phyloP scores from a whole-genome alignment of 2,888 invertebrate genomes.

The Chydorus sphaericus region DNA sequence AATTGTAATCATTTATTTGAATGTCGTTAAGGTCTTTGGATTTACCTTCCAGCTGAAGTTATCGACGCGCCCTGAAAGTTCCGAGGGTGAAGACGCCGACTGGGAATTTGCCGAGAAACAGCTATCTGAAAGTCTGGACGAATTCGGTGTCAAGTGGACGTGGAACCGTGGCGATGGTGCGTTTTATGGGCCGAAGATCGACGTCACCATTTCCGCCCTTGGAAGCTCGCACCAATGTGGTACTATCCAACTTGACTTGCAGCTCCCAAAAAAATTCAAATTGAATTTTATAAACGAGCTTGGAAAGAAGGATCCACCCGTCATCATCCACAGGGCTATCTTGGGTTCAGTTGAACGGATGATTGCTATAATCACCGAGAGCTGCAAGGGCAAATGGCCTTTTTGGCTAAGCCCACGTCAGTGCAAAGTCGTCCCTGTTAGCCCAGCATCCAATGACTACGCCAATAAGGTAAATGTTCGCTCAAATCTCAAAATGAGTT shows the following conservation, averaged over 20 bases:
- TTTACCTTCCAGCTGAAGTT: slow-evolving; percentile 85
- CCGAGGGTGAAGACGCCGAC: slow-evolving; percentile 67
- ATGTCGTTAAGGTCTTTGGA: too few species aligned
- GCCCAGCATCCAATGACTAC: slow-evolving; percentile 73
- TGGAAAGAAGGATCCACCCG: slow-evolving; percentile 80
- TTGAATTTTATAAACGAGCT: slow-evolving; percentile 64
- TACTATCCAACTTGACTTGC: slow-evolving; percentile 96
- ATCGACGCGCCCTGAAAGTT: slow-evolving; percentile 91
- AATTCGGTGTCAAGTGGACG: slow-evolving; percentile 75
- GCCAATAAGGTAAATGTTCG: slow-evolving; percentile 51
- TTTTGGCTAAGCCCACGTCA: slow-evolving; percentile 98
- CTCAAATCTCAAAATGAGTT: neutral
- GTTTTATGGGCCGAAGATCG: slow-evolving; percentile 98
- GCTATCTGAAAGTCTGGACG: slow-evolving; percentile 65
- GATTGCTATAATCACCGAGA: slow-evolving; percentile 94
- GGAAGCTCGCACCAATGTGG: slow-evolving; percentile 85
- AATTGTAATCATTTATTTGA: too few species aligned
- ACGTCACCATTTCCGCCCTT: slow-evolving; percentile 86
- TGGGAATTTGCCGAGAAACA: slow-evolving; percentile 92
- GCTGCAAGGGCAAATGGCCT: slow-evolving; percentile 98
- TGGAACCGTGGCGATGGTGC: slow-evolving; percentile 94
- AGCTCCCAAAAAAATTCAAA: slow-evolving; percentile 83
- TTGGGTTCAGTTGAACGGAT: slow-evolving; percentile 95
- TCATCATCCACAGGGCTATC: slow-evolving; percentile 95
- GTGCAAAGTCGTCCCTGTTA: slow-evolving; percentile 82